phyloP scores from a whole-genome alignment of 2,888 invertebrate species.

The Sepioteuthis lessoniana region DNA sequence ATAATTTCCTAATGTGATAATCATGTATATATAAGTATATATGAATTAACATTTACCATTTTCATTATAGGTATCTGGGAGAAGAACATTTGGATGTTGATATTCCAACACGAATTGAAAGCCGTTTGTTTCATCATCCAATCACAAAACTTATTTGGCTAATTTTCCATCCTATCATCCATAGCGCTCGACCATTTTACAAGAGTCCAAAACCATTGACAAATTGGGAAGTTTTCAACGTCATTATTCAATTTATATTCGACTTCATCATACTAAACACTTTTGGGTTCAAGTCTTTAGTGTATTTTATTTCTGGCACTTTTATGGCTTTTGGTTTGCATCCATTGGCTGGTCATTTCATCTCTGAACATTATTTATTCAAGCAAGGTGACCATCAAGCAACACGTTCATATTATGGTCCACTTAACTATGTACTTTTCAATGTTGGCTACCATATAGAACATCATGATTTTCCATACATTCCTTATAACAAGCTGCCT shows the following conservation, averaged over 20 bases:
- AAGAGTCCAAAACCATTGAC: conserved; percentile 72
- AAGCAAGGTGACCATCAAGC: conserved; percentile 66
- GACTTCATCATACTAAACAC: conserved; percentile 63
- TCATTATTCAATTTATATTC: conserved; percentile 64
- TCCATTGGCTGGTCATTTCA: conserved; percentile 74
- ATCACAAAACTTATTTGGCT: conserved; percentile 74
- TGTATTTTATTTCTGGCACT: conserved; percentile 70
- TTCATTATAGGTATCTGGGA: conserved; percentile 66
- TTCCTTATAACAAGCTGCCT: conserved; percentile 72
- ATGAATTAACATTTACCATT: not conserved
- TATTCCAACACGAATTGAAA: conserved; percentile 73
- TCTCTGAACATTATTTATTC: conserved; percentile 75
- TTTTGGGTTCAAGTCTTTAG: conserved; percentile 69
- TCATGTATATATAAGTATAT: no score
- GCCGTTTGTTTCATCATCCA: conserved; percentile 71
- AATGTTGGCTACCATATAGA: conserved; percentile 75
- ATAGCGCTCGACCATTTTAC: conserved; percentile 72
- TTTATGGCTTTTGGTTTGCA: conserved; percentile 72
- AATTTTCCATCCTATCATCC: conserved; percentile 71
- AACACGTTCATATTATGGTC: conserved; percentile 75
- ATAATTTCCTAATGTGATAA: no score
- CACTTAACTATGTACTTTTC: conserved; percentile 73
- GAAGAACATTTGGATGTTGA: conserved; percentile 74
- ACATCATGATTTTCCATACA: conserved; percentile 75
- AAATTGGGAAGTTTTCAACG: conserved; percentile 71